Evolutionary conservation across 2,888 invertebrate species (phyloP).

Genomic region (Cancer borealis): DNA sequence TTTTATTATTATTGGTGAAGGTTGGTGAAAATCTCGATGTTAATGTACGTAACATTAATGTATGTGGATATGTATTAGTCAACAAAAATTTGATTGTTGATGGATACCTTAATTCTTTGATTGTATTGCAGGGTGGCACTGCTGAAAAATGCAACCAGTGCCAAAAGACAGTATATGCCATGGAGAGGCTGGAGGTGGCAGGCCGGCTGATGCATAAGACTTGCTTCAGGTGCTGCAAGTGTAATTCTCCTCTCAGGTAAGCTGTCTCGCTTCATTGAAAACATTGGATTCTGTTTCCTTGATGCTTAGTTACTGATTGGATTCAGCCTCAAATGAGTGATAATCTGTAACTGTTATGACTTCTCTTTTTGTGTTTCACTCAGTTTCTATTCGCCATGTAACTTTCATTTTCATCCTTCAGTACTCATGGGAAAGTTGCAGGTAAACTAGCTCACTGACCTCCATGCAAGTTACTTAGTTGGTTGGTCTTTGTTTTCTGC

Average conservation of each 20-base stretch:
- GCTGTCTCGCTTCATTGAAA: slow-evolving; percentile 64
- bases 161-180: slow-evolving; percentile 86
- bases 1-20: not conserved
- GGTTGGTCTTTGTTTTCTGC: not conserved
- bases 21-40: not conserved
- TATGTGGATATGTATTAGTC: not conserved
- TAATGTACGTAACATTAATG: not conserved
- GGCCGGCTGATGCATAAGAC: slow-evolving; percentile 87
- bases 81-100: not conserved
- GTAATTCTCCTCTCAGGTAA: slow-evolving; percentile 87
- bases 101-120: not conserved
- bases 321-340: not conserved
- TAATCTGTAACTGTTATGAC: not conserved
- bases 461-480: slow-evolving; percentile 39
- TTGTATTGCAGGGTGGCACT: slow-evolving; percentile 69
- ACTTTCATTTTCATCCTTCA: slow-evolving; percentile 33
- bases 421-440: slow-evolving; percentile 38
- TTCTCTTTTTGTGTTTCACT: not conserved
- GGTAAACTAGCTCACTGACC: slow-evolving; percentile 22
- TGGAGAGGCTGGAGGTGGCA: slow-evolving; percentile 88
- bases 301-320: slow-evolving; percentile 18
- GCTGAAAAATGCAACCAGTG: slow-evolving; percentile 85
- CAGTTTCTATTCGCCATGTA: slow-evolving; percentile 1
- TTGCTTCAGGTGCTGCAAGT: slow-evolving; percentile 88
- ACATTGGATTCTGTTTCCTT: not conserved